Percentiles rank a stretch among this genome's conserved stretches.
Conservation (phyloP, 2,113 vertebrate species). For the Myotis brandtii region DNA sequence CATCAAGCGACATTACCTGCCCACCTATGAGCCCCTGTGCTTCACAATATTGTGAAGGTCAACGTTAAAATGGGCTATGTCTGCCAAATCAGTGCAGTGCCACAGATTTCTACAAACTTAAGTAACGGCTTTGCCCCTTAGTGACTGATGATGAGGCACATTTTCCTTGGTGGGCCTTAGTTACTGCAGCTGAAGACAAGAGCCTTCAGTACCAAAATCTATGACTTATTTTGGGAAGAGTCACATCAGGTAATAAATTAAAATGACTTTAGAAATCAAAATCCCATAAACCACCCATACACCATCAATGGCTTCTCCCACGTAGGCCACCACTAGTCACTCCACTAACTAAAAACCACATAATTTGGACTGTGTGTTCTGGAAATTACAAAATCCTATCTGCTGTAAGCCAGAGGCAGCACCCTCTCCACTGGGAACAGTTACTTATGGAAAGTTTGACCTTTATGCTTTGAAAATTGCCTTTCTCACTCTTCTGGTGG, state of each 20-base stretch:
- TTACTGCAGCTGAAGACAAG: not conserved
- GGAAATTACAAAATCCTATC: not conserved
- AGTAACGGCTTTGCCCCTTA: not conserved
- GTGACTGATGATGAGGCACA: not conserved
- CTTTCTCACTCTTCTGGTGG: not conserved
- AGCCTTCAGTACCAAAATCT: not conserved
- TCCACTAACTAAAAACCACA: not conserved
- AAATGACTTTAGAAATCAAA: not conserved
- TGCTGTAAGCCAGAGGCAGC: not conserved
- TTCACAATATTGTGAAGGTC: not conserved
- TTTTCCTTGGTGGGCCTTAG: not conserved
- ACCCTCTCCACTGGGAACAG: not conserved
- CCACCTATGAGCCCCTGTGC: not conserved
- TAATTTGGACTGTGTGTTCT: not conserved
- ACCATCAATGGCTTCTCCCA: not conserved
- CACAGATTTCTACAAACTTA: not conserved
- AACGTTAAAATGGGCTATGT: not conserved
- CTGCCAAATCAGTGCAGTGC: not conserved
- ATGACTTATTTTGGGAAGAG: not conserved
- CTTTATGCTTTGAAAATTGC: not conserved
- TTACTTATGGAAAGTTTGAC: not conserved
- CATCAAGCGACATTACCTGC: not conserved
- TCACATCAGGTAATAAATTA: not conserved
- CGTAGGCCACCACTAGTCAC: accelerated
- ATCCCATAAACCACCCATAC: not conserved